Percentiles rank a stretch among this genome's conserved stretches.
Evolutionary conservation across 2,888 invertebrate species (phyloP).

Genomic region (Lobophora halterata): DNA sequence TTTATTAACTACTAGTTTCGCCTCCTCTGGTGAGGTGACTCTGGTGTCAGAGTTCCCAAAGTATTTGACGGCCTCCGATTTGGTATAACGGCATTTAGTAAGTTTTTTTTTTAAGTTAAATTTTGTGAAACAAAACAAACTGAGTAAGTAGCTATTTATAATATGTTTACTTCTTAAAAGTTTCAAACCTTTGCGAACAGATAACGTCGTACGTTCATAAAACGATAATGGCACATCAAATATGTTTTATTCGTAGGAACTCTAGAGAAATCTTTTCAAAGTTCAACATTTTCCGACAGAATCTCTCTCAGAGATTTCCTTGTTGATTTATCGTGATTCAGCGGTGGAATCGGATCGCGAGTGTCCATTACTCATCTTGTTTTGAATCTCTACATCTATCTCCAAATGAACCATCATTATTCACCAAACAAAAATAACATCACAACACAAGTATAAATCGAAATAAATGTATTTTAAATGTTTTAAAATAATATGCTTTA

Average conservation of each 20-base stretch:
- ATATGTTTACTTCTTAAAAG: background rate
- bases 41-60: too few species aligned
- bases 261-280: constrained; percentile 1
- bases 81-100: too few species aligned
- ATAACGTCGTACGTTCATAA: background rate
- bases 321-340: constrained; percentile 14
- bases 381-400: constrained; percentile 18
- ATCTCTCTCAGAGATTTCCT: background rate
- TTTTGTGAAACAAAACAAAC: too few species aligned
- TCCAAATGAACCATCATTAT: constrained; percentile 16
- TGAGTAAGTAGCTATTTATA: too few species aligned
- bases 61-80: too few species aligned
- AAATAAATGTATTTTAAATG: too few species aligned
- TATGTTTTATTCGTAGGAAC: background rate
- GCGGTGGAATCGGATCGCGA: background rate
- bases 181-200: background rate
- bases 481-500: too few species aligned
- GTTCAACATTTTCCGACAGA: constrained; percentile 3
- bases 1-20: too few species aligned
- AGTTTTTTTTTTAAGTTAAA: too few species aligned
- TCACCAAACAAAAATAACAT: constrained; percentile 3
- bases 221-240: background rate
- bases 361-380: constrained; percentile 21
- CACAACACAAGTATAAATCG: background rate
- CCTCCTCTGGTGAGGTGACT: too few species aligned